Evolutionary conservation across 2,888 invertebrate species (phyloP).

Genomic region (Pheosia tremula): DNA sequence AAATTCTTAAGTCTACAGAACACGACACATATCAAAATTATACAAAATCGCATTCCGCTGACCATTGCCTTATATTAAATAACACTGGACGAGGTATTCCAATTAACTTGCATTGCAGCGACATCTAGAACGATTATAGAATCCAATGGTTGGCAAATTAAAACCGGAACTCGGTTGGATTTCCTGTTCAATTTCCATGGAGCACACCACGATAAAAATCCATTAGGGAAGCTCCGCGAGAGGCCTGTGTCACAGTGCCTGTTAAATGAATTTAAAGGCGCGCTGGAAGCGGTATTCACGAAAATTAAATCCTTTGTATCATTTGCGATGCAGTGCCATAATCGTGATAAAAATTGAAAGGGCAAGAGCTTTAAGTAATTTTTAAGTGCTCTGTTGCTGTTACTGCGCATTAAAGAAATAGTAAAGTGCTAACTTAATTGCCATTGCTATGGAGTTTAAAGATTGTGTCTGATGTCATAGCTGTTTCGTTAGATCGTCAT

Average conservation of each 20-base stretch:
- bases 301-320: slow-evolving; percentile 16
- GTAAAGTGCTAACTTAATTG: no score
- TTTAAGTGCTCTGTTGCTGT: neutral
- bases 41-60: slow-evolving; percentile 16
- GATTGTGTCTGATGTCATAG: no score
- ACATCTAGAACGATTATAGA: slow-evolving; percentile 79
- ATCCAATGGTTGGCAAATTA: slow-evolving; percentile 77
- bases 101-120: slow-evolving; percentile 79
- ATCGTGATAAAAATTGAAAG: neutral
- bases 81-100: slow-evolving; percentile 54
- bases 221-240: slow-evolving; percentile 66
- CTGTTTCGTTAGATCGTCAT: no score
- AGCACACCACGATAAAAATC: slow-evolving; percentile 76
- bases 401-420: neutral
- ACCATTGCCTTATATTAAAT: no score
- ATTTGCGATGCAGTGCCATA: neutral
- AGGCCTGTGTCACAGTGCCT: slow-evolving; percentile 59
- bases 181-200: slow-evolving; percentile 76
- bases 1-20: neutral
- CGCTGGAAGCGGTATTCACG: slow-evolving; percentile 49
- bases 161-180: slow-evolving; percentile 72
- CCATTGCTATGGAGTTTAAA: no score
- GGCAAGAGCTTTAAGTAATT: neutral
- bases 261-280: slow-evolving; percentile 37
- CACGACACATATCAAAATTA: neutral